Conservation (phyloP, 2,888 invertebrate species). For the Agrotis exclamationis region DNA sequence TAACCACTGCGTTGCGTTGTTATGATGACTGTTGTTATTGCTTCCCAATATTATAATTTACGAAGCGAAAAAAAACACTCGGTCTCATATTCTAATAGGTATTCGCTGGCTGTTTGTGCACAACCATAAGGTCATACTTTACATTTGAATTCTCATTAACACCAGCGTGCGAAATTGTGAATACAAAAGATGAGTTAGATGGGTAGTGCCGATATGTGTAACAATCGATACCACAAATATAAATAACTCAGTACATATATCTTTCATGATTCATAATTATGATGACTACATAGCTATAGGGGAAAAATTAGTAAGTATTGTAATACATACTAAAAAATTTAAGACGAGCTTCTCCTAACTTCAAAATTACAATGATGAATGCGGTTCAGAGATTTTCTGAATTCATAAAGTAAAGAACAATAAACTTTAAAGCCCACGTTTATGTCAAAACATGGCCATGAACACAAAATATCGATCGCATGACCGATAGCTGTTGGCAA, state of each 20-base stretch:
- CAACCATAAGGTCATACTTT: constrained; percentile 5
- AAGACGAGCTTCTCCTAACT: background rate
- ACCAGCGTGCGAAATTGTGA: constrained; percentile 2
- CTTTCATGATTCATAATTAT: background rate
- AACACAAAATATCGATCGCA: constrained; percentile 58
- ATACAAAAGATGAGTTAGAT: background rate
- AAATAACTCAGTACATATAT: background rate
- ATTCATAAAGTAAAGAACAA: constrained; percentile 1
- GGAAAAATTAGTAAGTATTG: background rate
- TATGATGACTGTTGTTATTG: constrained; percentile 57
- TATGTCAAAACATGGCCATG: constrained; percentile 27
- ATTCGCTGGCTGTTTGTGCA: constrained; percentile 1
- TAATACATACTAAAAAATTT: background rate
- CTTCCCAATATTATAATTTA: constrained; percentile 42
- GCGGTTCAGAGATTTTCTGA: background rate
- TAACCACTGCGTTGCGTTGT: constrained; percentile 56
- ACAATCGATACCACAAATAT: background rate
- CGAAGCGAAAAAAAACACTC: constrained; percentile 16
- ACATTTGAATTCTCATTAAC: constrained; percentile 23
- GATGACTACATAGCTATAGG: background rate
- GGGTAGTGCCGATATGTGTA: background rate
- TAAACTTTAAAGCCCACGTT: constrained; percentile 11
- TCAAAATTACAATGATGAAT: background rate
- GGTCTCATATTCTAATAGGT: constrained; percentile 22
- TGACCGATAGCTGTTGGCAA: constrained; percentile 46